phyloP scores from a whole-genome alignment of 30 jellyfish, hydroid and myxozoan species.

The Aurelia aurita region DNA sequence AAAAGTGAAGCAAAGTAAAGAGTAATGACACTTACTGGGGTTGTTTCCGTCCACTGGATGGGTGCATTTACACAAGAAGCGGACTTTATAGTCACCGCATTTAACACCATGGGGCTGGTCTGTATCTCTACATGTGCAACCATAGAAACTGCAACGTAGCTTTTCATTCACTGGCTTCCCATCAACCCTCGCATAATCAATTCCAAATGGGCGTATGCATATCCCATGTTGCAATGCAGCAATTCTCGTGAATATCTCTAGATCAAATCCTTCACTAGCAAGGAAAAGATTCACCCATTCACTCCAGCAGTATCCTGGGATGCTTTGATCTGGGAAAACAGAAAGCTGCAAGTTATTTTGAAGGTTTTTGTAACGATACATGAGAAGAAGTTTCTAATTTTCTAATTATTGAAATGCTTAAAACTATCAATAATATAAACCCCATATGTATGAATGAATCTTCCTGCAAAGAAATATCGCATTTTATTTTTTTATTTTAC shows the following conservation, averaged over 20 bases:
- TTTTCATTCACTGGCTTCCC: constrained; percentile 66
- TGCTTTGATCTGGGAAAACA: not conserved
- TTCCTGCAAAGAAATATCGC: too few species aligned
- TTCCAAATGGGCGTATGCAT: constrained; percentile 71
- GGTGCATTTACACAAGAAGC: constrained; percentile 77
- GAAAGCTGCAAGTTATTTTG: too few species aligned
- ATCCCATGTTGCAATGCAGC: constrained; percentile 60
- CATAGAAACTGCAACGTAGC: constrained; percentile 61
- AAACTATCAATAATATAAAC: too few species aligned
- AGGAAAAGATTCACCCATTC: constrained; percentile 67
- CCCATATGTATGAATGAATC: too few species aligned
- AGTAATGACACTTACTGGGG: constrained; percentile 32
- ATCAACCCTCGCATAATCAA: constrained; percentile 71
- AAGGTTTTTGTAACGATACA: too few species aligned
- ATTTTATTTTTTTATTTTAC: too few species aligned
- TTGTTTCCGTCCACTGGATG: not conserved
- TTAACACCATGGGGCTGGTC: constrained; percentile 69
- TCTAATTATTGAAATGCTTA: too few species aligned
- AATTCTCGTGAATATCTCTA: constrained; percentile 48
- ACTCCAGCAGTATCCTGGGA: constrained; percentile 75
- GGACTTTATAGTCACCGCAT: constrained; percentile 74
- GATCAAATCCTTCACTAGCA: constrained; percentile 71
- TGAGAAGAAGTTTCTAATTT: too few species aligned
- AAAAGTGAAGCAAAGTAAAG: too few species aligned
- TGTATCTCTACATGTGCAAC: constrained; percentile 61